Conservation (phyloP, 2,888 invertebrate genomes). For the Rhingia campestris region DNA sequence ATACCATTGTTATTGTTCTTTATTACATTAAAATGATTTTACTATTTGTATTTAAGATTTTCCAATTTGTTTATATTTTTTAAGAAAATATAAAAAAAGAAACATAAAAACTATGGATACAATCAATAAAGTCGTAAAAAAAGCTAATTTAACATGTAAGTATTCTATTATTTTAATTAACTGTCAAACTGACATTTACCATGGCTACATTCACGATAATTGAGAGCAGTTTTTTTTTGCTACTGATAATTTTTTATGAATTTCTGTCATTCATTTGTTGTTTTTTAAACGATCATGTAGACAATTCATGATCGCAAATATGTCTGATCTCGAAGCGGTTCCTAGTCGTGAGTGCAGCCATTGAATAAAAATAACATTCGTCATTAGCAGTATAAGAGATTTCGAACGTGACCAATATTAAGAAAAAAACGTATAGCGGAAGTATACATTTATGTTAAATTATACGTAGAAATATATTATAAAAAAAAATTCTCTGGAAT, state of each 20-base stretch:
- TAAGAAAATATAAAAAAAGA: slow-evolving; percentile 26
- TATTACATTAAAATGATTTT: slow-evolving; percentile 43
- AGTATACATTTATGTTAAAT: not conserved
- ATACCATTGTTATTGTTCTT: slow-evolving; percentile 56
- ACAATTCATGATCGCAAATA: too few species aligned
- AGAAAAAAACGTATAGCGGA: too few species aligned
- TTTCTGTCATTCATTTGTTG: too few species aligned
- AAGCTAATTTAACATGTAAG: slow-evolving; percentile 1
- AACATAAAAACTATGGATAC: slow-evolving; percentile 39
- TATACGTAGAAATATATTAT: not conserved
- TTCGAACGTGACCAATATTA: too few species aligned
- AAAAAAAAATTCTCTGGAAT: not conserved
- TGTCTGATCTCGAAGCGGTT: too few species aligned
- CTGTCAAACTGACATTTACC: slow-evolving; percentile 6
- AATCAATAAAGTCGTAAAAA: slow-evolving; percentile 35
- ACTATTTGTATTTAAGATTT: slow-evolving; percentile 45
- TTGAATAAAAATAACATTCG: too few species aligned
- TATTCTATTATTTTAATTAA: not conserved
- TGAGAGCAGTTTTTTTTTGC: too few species aligned
- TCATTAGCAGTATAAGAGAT: too few species aligned
- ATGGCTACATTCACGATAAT: not conserved
- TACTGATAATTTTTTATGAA: too few species aligned
- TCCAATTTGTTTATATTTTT: slow-evolving; percentile 7
- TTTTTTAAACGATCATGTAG: too few species aligned
- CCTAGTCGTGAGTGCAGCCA: too few species aligned